phyloP scores from a whole-genome alignment of 53 echinoderm and acorn worm species.

The Crossaster papposus region DNA sequence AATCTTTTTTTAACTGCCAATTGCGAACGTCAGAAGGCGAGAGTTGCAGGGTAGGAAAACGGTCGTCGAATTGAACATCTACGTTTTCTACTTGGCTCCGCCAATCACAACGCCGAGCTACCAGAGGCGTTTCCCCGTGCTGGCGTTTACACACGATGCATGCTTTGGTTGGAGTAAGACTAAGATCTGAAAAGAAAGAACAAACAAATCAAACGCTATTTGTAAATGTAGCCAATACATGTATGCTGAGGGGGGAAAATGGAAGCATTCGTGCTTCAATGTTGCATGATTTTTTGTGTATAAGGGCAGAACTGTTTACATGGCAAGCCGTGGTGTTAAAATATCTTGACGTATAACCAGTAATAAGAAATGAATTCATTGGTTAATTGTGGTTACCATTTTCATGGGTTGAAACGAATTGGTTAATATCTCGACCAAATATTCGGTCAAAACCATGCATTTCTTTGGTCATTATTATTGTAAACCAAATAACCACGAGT shows the following conservation, averaged over 20 bases:
- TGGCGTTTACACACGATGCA: constrained; percentile 24
- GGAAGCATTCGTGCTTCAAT: background rate
- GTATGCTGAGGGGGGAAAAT: background rate
- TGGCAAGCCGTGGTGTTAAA: too few relatives aligned
- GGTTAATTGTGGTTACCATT: too few relatives aligned
- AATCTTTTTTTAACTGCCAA: background rate
- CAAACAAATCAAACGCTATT: background rate
- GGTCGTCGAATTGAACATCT: constrained; percentile 23
- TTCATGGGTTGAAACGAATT: too few relatives aligned
- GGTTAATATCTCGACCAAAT: too few relatives aligned
- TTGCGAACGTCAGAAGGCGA: background rate
- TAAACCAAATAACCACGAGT: too few relatives aligned
- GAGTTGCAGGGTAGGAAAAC: constrained; percentile 16
- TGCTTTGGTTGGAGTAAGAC: background rate
- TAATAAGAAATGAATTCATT: too few relatives aligned
- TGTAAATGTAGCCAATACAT: background rate
- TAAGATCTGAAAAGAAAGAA: background rate
- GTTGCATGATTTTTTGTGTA: too few relatives aligned
- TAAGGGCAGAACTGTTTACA: too few relatives aligned
- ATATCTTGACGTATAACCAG: too few relatives aligned
- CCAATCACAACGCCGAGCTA: constrained; percentile 34
- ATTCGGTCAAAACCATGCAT: too few relatives aligned
- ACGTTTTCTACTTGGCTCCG: background rate
- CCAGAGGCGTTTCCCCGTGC: background rate
- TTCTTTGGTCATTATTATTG: too few relatives aligned